These are phyloP conservation scores for Platorchestia sp. DNA, from an alignment of 1,140 invertebrate species.

Conservation along the genomic window DNA sequence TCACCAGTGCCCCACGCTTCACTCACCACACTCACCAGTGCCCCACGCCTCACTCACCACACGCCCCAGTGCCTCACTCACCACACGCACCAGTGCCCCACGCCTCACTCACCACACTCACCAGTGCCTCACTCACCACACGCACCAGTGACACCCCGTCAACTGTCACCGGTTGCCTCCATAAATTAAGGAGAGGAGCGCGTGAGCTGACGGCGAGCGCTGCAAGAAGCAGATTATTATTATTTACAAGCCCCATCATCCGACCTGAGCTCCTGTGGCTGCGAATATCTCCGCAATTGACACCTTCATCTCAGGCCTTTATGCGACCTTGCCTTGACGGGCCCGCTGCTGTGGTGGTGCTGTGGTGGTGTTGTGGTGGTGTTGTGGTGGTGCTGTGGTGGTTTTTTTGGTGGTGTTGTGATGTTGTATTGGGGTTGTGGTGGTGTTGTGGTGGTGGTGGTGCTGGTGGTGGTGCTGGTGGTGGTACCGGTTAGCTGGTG, in stretches of 20 bases:
- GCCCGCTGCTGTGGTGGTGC: not conserved
- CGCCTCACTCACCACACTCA: too few species aligned
- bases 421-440: too few species aligned
- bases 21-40: too few species aligned
- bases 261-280: not conserved
- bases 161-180: not conserved
- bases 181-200: not conserved
- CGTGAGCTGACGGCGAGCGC: not conserved
- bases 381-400: not conserved
- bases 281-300: not conserved
- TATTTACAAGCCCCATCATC: slow-evolving; percentile 46
- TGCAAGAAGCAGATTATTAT: slow-evolving; percentile 38
- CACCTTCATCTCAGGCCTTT: slow-evolving; percentile 33
- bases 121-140: too few species aligned
- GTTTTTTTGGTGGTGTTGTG: not conserved
- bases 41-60: too few species aligned
- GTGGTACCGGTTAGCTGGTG: not conserved
- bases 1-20: too few species aligned
- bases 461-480: not conserved
- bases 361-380: too few species aligned
- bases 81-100: too few species aligned
- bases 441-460: too few species aligned
- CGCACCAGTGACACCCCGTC: too few species aligned
- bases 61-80: too few species aligned
- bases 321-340: not conserved